Base-by-base conservation (phyloP, 1,140 invertebrate genomes). In the Danaus plexippus region DNA sequence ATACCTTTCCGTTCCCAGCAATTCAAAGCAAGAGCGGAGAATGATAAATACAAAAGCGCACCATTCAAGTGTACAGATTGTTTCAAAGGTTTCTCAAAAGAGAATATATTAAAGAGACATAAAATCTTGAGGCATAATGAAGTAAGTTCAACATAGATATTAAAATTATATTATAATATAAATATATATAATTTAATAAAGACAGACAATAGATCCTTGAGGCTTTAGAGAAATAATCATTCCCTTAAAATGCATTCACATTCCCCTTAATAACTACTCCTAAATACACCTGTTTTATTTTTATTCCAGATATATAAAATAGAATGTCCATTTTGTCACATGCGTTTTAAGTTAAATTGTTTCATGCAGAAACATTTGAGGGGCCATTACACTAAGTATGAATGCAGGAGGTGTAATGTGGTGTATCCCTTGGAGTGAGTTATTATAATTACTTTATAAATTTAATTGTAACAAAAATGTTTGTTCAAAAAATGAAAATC, bases 71-170 rank as follows among this genome's bases (percentile, higher is more conserved):
- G 82, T 58, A 61, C 54, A 9, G 66, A 78, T 53, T 85, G 82
- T 43, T 78, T 73, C 32, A 82, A 74, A 62, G 73, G 80, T 8
- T 85, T 84, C 57, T 81, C 80, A 0, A 80, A 80, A 50, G 65
- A 78, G 13, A 71, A 77, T 42, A 85, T 81, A 61, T 52, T 78
- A 18, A 65, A 66, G 9, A 60, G 82, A 43, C 82, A 85, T 60
- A 59, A 54, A 9, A 63, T 68, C 42, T 57, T 79, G 10, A 66
- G 71, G 32, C 80, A 85, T 64, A 63, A 55, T 62, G 63, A 77
- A 72, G 80, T 82, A 67, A 68, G 52, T 46, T 55, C 54, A 47
- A 46, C 15, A 43, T 55, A 42, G 7, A 32, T 6, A 32, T 32
- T 32, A 7, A 2, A 32, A 32, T 15, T 15, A 32, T 32, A 32